Base-by-base conservation (phyloP, 1,140 invertebrate species). In the Drosophila dunni region DNA sequence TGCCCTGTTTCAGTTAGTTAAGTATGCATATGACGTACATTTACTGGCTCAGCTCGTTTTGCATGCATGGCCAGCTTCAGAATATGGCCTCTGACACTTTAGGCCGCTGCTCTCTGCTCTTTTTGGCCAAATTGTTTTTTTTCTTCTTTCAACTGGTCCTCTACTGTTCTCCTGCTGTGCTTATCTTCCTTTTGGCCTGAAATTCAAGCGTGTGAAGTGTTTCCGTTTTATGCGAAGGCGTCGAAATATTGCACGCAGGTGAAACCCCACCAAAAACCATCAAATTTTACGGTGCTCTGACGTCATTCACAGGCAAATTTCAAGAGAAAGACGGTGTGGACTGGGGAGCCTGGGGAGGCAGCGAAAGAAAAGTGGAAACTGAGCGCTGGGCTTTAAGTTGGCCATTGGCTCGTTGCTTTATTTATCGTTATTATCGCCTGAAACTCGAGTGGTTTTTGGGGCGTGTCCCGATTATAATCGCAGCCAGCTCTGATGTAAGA, bases 11-110 rank as follows among this genome's bases (percentile, higher is more conserved):
- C 13, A 40, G 9, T 50, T 68, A 70, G 64, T 82, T 82, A 65
- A 64, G 73, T 82, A 82, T 78, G 79, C 79, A 82, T 62, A 78
- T 67, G 75, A 71, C 79, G 79, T 78, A 77, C 70, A 67, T 68
- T 73, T 61, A 29, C 50, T 67, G 70, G 11, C 70, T 76, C 63
- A 62, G 13, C 70, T 76, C 63, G 69, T 79, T 82, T 76, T 72
- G 54, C 54, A 75, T 67, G 75, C 70, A 70, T 81, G 72, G 65
- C 57, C 71, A 62, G 65, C 64, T 76, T 15, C 40, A 45, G 58
- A 64, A 79, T 29, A 29, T 68, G 46, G 45, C 50, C 40, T 29
- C 6, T 45, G 50, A 15, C 20, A 46, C 20, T 57, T 29, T 11
- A 33, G 11, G 29, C 60, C 36, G 57, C 38, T 45, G 57, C 38